phyloP scores from a whole-genome alignment of 2,113 vertebrate genomes.

The Albula goreensis region DNA sequence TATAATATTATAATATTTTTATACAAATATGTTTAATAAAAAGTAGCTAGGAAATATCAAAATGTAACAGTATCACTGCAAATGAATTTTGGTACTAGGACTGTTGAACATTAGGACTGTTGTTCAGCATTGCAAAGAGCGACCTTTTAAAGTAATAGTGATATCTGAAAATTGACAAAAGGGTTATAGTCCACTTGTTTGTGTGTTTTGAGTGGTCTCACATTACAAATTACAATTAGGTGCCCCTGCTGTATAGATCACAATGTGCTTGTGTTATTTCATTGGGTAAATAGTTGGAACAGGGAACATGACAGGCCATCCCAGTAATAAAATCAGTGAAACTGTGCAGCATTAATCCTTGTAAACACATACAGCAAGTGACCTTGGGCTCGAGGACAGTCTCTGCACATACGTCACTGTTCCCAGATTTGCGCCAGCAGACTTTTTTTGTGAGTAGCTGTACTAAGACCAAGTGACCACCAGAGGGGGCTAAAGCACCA shows the following conservation, averaged over 20 bases:
- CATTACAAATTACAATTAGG: not conserved
- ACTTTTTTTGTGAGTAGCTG: slow-evolving; percentile 11
- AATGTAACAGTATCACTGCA: too few relatives aligned
- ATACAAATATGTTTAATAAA: too few relatives aligned
- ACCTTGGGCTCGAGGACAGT: slow-evolving; percentile 50
- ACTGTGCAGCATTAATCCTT: not conserved
- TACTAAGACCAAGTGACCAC: slow-evolving; percentile 21
- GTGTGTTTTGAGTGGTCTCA: not conserved
- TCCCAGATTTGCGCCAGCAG: slow-evolving; percentile 26
- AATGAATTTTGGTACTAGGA: too few relatives aligned
- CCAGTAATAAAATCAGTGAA: not conserved
- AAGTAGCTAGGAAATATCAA: too few relatives aligned
- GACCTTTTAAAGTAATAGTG: too few relatives aligned
- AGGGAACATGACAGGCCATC: not conserved
- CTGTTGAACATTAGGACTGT: too few relatives aligned
- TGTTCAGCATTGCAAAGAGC: too few relatives aligned
- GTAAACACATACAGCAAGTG: slow-evolving; percentile 36
- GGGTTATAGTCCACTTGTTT: not conserved
- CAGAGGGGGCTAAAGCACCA: slow-evolving; percentile 35
- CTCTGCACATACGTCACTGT: slow-evolving; percentile 40
- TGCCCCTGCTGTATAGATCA: not conserved
- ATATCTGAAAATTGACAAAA: not conserved
- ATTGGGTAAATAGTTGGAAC: not conserved
- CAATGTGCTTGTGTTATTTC: not conserved
- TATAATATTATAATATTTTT: too few relatives aligned